Evolutionary conservation across 2,888 invertebrate species (phyloP).

Genomic region (Leucoma salicis): DNA sequence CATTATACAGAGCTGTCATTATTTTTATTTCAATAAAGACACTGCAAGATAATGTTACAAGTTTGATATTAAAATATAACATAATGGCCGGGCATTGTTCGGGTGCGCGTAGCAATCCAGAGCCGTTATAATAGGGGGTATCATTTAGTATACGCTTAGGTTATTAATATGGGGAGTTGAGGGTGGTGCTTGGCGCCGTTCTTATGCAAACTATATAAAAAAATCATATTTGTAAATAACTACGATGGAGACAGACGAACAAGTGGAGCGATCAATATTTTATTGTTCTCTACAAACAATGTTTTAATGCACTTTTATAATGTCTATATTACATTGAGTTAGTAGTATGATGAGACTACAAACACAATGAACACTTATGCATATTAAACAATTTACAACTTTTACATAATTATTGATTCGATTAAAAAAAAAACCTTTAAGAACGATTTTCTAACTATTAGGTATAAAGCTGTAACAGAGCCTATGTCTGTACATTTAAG

Average conservation of each 20-base stretch:
- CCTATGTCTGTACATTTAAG: too few species aligned
- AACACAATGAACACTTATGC: too few species aligned
- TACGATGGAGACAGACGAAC: conserved; percentile 34
- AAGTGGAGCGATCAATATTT: conserved; percentile 39
- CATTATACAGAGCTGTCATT: too few species aligned
- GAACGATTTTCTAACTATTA: too few species aligned
- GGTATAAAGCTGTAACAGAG: too few species aligned
- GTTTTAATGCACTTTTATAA: too few species aligned
- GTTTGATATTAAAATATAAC: conserved; percentile 15
- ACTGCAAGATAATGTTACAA: conserved; percentile 7
- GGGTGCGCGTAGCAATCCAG: conserved; percentile 16
- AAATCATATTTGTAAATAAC: conserved; percentile 57
- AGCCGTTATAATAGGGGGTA: conserved; percentile 47
- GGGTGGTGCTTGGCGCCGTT: conserved; percentile 41
- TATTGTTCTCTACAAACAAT: background rate
- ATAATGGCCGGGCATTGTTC: conserved; percentile 27
- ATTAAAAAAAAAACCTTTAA: too few species aligned
- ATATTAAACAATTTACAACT: too few species aligned
- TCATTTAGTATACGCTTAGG: conserved; percentile 55
- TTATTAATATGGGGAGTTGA: conserved; percentile 54
- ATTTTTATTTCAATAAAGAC: conserved; percentile 9
- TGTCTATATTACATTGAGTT: too few species aligned
- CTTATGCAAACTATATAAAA: conserved; percentile 62
- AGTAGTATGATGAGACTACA: too few species aligned
- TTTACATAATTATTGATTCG: too few species aligned